Evolutionary conservation across 2,888 invertebrate genomes (phyloP).

Genomic region (Meliscaeva auricollis): DNA sequence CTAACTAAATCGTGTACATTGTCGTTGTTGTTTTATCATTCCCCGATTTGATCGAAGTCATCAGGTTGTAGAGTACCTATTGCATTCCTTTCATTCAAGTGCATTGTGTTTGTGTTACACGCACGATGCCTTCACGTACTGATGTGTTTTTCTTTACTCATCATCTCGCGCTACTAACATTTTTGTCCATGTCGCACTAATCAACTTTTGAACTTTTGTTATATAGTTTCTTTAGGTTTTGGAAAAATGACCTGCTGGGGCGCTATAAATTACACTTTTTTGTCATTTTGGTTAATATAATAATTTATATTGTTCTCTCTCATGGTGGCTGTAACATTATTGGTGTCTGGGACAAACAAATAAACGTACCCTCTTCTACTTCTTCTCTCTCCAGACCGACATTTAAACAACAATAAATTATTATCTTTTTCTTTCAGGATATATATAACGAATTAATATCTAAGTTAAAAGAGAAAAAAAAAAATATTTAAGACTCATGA

Average conservation of each 20-base stretch:
- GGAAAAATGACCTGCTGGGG: conserved; percentile 11
- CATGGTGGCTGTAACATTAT: conserved; percentile 59
- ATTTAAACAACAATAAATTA: conserved; percentile 50
- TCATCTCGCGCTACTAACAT: conserved; percentile 47
- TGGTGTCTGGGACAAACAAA: conserved; percentile 57
- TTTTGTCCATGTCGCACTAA: conserved; percentile 34
- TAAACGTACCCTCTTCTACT: conserved; percentile 52
- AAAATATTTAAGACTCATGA: conserved; percentile 50
- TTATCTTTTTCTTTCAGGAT: conserved; percentile 67
- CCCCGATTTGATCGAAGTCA: conserved; percentile 54
- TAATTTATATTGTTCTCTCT: conserved; percentile 35
- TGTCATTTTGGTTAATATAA: conserved; percentile 10
- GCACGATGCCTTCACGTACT: conserved; percentile 36
- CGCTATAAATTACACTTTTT: not conserved
- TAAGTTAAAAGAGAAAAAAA: conserved; percentile 45
- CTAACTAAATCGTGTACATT: conserved; percentile 61
- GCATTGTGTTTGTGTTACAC: conserved; percentile 12
- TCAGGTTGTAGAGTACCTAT: conserved; percentile 34
- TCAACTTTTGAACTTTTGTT: conserved; percentile 44
- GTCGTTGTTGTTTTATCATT: conserved; percentile 52
- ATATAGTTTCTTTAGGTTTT: conserved; percentile 50
- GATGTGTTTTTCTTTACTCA: conserved; percentile 40
- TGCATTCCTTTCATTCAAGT: conserved; percentile 33
- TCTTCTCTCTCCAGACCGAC: conserved; percentile 7
- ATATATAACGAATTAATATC: conserved; percentile 63